phyloP scores from a whole-genome alignment of 1,140 invertebrate genomes.

The Nasonia longicornis region DNA sequence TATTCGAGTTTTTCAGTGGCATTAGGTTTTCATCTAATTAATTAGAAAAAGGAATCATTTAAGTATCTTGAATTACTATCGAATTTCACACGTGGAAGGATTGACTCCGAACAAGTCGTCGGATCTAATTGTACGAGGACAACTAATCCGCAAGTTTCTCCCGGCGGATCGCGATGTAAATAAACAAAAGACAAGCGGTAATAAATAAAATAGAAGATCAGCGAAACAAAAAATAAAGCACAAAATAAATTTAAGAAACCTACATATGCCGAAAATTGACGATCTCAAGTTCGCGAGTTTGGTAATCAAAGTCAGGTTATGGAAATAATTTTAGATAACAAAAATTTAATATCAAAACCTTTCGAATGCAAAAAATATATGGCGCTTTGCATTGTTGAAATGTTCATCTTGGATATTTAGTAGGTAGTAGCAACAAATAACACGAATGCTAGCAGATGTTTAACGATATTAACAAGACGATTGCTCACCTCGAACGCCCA shows the following conservation, averaged over 20 bases:
- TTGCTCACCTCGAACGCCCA: slow-evolving; percentile 41
- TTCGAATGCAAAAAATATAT: slow-evolving; percentile 26
- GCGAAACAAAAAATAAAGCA: not conserved
- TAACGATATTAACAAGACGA: slow-evolving; percentile 45
- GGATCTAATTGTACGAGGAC: not conserved
- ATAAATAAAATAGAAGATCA: not conserved
- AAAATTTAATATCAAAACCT: slow-evolving; percentile 33
- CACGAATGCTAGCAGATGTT: slow-evolving; percentile 26
- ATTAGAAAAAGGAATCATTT: not conserved
- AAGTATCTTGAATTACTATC: not conserved
- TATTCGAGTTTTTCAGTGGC: not conserved
- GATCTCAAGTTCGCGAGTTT: not conserved
- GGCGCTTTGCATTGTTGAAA: slow-evolving; percentile 9
- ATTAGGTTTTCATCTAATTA: not conserved
- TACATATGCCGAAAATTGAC: not conserved
- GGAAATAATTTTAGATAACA: slow-evolving; percentile 15
- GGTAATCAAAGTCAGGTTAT: slow-evolving; percentile 32
- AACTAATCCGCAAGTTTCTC: not conserved
- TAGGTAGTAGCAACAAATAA: slow-evolving; percentile 16
- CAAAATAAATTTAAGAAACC: not conserved
- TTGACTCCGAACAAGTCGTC: not conserved
- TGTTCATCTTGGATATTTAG: slow-evolving; percentile 31
- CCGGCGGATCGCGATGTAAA: not conserved
- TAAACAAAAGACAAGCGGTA: not conserved
- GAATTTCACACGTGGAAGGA: not conserved